Evolutionary conservation across 2,797 vertebrate species (phyloP), one percentile per base, ranked within the genome.

Genomic region (Poeciliopsis paucimaculata): DNA sequence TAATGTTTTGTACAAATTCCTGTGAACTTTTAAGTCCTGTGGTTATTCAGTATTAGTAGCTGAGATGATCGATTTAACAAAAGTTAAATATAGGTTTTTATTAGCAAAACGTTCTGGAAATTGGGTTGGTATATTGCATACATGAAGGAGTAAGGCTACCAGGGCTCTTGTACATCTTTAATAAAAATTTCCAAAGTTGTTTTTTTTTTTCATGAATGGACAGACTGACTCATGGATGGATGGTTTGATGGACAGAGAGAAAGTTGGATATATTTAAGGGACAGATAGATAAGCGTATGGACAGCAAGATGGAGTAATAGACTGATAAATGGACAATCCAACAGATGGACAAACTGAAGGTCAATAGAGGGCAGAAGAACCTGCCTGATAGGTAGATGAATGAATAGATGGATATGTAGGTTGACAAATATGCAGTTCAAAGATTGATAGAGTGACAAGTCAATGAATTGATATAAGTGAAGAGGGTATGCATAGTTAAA

Each of bases 141-240:
- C 53, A 79, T 80, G 81, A 88, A 72, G 86, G 23, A 77, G 78
- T 75, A 84, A 80, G 76, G 73, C 84, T 80, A 82, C 20, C 5
- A n/a, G 39, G 20, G 66, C 41, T 43, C 66, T 4, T 70, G 10
- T 70, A 26, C 23, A 70, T 46, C 68, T 71, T 28, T 6, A 28
- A 16, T 45, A 4, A 9, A 71, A 45, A 16, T 43, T 26, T 1
- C 23, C 13, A 70, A 31, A 28, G 28, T n/a, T 45, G 28, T 45
- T 12, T 12, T 16, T 34, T 62, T n/a, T 57, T 60, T 28, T 34
- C 15, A 31, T 39, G 34, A 28, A 9, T 66, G 62, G 34, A 66
- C 16, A 9, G 34, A 66, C 10, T 8, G 31, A 18, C 34, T 10
- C 15, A 64, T 15, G 28, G 6, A 66, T 66, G 62, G 28, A 66